Evolutionary conservation across 2,113 vertebrate species (phyloP).

Genomic region (Suricata suricatta): DNA sequence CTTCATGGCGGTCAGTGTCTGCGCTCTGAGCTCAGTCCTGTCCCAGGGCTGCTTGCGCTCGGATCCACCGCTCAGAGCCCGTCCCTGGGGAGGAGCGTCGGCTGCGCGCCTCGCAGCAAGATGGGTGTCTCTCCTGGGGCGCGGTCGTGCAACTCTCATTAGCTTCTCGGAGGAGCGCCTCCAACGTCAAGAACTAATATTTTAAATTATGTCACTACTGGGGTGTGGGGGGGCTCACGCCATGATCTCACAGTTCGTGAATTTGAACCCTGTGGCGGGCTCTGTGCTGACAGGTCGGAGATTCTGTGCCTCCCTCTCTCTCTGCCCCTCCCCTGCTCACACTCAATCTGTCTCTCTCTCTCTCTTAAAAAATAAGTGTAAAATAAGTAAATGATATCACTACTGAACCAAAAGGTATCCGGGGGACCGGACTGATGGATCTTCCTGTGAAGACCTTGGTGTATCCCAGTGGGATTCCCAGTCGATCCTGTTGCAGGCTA

Average conservation of each 20-base stretch:
- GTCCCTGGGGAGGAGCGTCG: rapidly evolving
- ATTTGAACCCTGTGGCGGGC: too few relatives aligned
- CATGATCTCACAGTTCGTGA: too few relatives aligned
- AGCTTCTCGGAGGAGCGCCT: background rate
- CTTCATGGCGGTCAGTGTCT: background rate
- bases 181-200: background rate
- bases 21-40: background rate
- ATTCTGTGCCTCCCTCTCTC: too few relatives aligned
- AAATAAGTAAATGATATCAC: background rate
- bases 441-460: background rate
- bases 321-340: too few relatives aligned
- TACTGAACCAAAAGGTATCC: background rate
- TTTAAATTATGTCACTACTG: background rate
- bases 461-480: background rate
- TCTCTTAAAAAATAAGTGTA: too few relatives aligned
- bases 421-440: background rate
- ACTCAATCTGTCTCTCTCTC: too few relatives aligned
- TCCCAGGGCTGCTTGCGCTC: too few relatives aligned
- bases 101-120: too few relatives aligned
- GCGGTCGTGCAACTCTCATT: background rate
- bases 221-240: too few relatives aligned
- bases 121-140: background rate
- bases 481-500: background rate
- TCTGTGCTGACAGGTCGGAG: too few relatives aligned
- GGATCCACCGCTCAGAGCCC: background rate